phyloP scores from a whole-genome alignment of 64 coral and sea anemone species.

The Montipora capricornis region DNA sequence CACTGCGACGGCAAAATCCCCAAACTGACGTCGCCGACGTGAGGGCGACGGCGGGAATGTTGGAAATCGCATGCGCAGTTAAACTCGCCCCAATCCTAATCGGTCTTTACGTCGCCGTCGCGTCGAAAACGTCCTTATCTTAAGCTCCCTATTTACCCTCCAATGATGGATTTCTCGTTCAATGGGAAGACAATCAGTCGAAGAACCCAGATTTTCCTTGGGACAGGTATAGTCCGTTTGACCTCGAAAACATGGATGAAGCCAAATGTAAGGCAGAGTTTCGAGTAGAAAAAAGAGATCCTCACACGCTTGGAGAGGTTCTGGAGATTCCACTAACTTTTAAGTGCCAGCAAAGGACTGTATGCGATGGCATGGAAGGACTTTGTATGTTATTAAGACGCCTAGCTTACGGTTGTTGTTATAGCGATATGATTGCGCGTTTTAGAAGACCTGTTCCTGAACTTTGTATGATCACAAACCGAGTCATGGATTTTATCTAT shows the following conservation, averaged over 20 bases:
- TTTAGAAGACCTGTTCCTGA: conserved; percentile 9
- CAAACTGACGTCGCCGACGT: no score
- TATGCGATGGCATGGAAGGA: background rate
- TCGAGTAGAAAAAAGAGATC: background rate
- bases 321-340: background rate
- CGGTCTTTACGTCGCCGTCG: no score
- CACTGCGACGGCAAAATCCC: no score
- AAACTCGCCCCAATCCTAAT: no score
- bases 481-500: background rate
- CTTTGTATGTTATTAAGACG: background rate
- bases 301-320: background rate
- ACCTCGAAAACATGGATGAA: background rate
- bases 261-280: background rate
- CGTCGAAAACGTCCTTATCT: no score
- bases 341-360: background rate
- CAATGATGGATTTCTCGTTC: conserved; percentile 22
- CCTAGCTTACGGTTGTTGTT: background rate
- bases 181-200: conserved; percentile 24
- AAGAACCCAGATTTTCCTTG: conserved; percentile 29
- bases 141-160: background rate
- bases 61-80: no score
- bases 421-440: background rate
- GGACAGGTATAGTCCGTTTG: background rate
- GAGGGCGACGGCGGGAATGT: no score
- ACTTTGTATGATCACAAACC: background rate